Percentiles rank a stretch among this genome's conserved stretches.
phyloP scores from a whole-genome alignment of 64 coral and sea anemone genomes.

The Pocillopora verrucosa region DNA sequence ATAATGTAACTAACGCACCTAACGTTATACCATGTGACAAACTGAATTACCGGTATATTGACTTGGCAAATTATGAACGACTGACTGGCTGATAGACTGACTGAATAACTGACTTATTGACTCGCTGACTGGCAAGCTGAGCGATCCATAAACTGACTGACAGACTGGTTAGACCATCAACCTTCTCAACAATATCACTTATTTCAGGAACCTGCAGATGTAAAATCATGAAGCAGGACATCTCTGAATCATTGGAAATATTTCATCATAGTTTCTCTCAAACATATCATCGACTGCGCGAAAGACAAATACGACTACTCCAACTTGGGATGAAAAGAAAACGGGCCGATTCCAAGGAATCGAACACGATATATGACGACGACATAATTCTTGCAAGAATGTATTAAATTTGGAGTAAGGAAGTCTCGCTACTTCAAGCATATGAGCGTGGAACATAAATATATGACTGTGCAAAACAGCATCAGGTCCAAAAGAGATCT shows the following conservation, averaged over 20 bases:
- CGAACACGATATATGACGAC: too few species aligned
- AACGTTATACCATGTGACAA: too few species aligned
- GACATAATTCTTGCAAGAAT: too few species aligned
- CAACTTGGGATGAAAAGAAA: too few species aligned
- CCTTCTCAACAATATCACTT: neutral
- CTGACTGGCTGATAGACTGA: neutral
- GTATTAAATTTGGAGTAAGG: too few species aligned
- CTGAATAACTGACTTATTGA: neutral
- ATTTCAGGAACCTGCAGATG: slow-evolving; percentile 16
- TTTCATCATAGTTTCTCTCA: slow-evolving; percentile 4
- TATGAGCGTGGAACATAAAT: too few species aligned
- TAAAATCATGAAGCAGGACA: slow-evolving; percentile 3
- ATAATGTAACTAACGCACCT: too few species aligned
- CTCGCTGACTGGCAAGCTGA: neutral
- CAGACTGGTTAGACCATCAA: neutral
- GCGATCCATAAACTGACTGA: neutral
- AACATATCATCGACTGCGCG: neutral
- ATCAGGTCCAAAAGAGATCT: too few species aligned
- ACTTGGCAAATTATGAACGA: neutral
- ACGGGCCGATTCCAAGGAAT: too few species aligned
- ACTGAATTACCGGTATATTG: too few species aligned
- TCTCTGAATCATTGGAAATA: neutral
- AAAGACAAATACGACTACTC: neutral
- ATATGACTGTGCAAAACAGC: too few species aligned
- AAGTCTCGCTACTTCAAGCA: too few species aligned